These are phyloP conservation scores for Intellagama lesueurii DNA, from an alignment of 2,797 vertebrate genomes.

Conservation along the genomic window DNA sequence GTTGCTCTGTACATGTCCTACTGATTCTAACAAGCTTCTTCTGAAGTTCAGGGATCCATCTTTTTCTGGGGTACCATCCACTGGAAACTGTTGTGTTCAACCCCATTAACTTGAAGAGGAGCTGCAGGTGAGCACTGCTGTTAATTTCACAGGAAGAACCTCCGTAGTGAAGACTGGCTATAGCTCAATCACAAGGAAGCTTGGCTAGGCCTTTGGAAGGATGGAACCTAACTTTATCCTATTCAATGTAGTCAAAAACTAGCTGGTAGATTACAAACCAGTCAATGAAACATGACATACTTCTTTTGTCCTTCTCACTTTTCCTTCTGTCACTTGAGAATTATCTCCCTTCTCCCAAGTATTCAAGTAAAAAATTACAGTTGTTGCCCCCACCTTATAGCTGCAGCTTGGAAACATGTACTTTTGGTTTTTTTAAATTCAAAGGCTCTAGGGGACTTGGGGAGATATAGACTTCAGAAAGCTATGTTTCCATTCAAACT, in stretches of 20 bases:
- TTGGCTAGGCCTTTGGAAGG: background rate
- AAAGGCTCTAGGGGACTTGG: no score
- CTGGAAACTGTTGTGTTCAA: background rate
- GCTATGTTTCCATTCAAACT: no score
- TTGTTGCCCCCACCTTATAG: background rate
- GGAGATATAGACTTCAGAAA: no score
- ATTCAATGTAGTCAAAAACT: background rate
- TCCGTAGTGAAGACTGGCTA: background rate
- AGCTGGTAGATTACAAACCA: no score
- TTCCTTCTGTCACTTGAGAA: background rate
- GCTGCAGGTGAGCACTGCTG: background rate
- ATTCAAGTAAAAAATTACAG: background rate
- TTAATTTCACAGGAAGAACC: background rate
- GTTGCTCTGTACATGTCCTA: background rate
- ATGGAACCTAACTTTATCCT: background rate
- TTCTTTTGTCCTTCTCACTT: background rate
- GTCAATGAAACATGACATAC: background rate
- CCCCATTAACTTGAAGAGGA: background rate
- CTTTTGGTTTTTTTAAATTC: no score
- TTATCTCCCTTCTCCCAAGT: background rate
- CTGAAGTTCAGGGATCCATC: background rate
- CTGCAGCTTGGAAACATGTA: background rate
- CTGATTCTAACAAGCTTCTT: background rate
- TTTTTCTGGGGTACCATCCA: background rate
- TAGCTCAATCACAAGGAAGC: background rate